Percentiles rank a stretch among this genome's conserved stretches.
phyloP scores from a whole-genome alignment of 2,113 vertebrate genomes.

The Candoia aspera region DNA sequence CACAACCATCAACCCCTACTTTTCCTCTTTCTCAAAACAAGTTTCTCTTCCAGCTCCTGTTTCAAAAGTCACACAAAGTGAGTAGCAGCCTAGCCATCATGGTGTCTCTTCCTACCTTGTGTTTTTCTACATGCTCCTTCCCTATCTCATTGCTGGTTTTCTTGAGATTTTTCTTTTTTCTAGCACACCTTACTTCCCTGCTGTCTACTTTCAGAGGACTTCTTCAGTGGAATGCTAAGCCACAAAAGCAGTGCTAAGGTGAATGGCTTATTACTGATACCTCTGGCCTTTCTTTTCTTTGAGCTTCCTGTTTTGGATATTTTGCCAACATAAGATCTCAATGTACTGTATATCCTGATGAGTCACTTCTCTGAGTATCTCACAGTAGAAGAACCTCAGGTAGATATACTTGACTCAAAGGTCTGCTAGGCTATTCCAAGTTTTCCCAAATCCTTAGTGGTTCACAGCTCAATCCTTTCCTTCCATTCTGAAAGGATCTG shows the following conservation, averaged over 20 bases:
- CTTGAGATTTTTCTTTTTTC: constrained; percentile 45
- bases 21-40: background rate
- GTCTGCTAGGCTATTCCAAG: background rate
- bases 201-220: constrained; percentile 54
- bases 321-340: constrained; percentile 52
- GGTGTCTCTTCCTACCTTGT: background rate
- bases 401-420: background rate
- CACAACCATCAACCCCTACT: background rate
- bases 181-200: constrained; percentile 28
- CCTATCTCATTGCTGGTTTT: constrained; percentile 22
- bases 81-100: background rate
- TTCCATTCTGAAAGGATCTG: background rate
- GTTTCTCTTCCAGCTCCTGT: background rate
- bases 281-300: constrained; percentile 53
- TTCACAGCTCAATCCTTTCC: background rate
- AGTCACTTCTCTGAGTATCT: constrained; percentile 26
- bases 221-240: constrained; percentile 62
- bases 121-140: background rate
- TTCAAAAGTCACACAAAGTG: background rate
- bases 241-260: constrained; percentile 57
- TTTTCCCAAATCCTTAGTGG: background rate
- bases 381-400: constrained; percentile 2
- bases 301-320: constrained; percentile 39
- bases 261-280: constrained; percentile 35
- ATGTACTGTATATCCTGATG: constrained; percentile 30